Evolutionary conservation across 2,113 vertebrate genomes (phyloP).

Genomic region (Prionailurus bengalensis): DNA sequence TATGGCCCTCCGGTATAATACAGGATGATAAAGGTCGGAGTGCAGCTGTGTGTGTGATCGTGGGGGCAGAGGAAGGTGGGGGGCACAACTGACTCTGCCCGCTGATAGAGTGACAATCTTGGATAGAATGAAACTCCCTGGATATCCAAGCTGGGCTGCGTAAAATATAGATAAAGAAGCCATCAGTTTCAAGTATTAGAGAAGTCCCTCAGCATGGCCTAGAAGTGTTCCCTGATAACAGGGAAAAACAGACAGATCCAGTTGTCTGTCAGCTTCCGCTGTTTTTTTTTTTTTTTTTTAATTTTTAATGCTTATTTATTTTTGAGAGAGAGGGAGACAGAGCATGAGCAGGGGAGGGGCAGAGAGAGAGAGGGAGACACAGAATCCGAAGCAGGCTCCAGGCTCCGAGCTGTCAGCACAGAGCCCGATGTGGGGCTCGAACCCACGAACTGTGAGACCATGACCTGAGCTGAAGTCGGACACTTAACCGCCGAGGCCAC

Average conservation of each 20-base stretch:
- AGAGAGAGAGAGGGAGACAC: too few relatives aligned
- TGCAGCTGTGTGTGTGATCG: background rate
- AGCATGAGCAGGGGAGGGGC: too few relatives aligned
- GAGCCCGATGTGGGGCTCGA: too few relatives aligned
- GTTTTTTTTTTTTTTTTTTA: too few relatives aligned
- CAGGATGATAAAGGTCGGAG: background rate
- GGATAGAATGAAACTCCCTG: background rate
- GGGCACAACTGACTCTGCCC: background rate
- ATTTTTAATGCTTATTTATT: too few relatives aligned
- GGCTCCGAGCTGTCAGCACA: too few relatives aligned
- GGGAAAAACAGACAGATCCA: background rate
- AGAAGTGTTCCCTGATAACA: background rate
- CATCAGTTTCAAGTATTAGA: background rate
- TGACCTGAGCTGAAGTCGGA: too few relatives aligned
- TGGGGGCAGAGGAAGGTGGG: background rate
- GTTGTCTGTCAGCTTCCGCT: background rate
- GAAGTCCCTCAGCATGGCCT: background rate
- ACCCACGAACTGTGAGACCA: too few relatives aligned
- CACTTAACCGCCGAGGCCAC: too few relatives aligned
- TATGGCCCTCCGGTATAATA: background rate
- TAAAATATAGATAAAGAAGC: background rate
- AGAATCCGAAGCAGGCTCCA: too few relatives aligned
- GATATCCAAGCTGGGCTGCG: background rate
- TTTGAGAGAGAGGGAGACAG: too few relatives aligned
- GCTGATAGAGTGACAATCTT: background rate